Evolutionary conservation across 92 coral and sea anemone species (phyloP), one percentile per base, ranked within the genome.

Genomic region (Palythoa grandis): DNA sequence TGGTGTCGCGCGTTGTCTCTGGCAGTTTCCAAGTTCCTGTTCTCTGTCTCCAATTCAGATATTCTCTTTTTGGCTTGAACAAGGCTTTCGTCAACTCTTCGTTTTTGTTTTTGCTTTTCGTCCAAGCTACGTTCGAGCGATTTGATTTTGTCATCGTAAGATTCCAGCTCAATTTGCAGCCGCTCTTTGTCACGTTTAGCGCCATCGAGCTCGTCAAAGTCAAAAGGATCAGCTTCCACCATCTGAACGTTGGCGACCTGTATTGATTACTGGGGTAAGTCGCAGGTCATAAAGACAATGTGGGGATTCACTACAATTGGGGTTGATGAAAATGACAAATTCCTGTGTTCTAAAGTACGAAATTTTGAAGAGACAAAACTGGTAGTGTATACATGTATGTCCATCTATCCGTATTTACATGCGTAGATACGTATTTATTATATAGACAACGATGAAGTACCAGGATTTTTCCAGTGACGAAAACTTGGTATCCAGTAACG

Each of bases 151-250:
- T 90, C 88, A 52, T 90, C 90, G 35, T 87, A 87, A 4, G 91
- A 93, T 8, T 88, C 90, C 58, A 93, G 77, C 87, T 92, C 98
- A 60, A 90, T 61, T 78, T 88, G 87, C 76, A 89, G 86, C 66
- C 88, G 82, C 53, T 94, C 98, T 48, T 92, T 88, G 54, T 94
- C 98, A 63, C 98, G 83, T 67, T 88, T 92, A 17, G 93, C 87
- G 24, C 94, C 94, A 63, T 94, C 98, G 7, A 94, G 91, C 13
- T 94, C 95, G 48, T 94, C 98, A 77, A 86, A 89, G 52, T 92
- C 95, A 68, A 94, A 94, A 7, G 90, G 83, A 39, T 75, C 66
- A 50, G 91, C 86, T 68, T 92, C 94, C 10, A 94, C 98, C 58
- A 76, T 74, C 67, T 89, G 89, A 3, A 94, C 95, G 9, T 90